Base-by-base conservation (phyloP, 23 tunicate species). In the Pegea sp. region DNA sequence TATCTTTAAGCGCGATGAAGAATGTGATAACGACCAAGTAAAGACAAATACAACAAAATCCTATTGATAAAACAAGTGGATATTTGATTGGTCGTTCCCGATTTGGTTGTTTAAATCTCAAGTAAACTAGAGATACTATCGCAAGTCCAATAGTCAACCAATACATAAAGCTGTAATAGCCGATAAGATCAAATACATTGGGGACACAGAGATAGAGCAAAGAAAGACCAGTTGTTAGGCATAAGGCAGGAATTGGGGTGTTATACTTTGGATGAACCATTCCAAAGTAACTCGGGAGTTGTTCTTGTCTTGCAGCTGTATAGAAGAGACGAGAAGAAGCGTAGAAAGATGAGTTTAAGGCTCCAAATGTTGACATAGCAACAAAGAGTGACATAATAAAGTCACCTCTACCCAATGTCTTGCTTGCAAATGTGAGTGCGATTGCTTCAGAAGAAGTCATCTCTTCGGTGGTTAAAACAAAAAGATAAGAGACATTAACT, bases 291-390 rank as follows among this genome's bases (percentile, higher is more conserved):
- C 69, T 68, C 3, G 96, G 96, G 19, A 86, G 57, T 31, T 86
- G 96, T 5, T 77, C 77, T 64, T 86, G 86, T 20, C 96, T 57
- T 11, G 96, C 81, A 54, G 77, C 96, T 33, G 70, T 75, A 52
- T 65, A 72, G 32, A 86, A 86, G 42, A 86, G 48, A 13, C 96
- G 68, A 19, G 84, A 72, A 1, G 96, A 86, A 2, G 86, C 96
- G 86, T 44, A n/a, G n/a, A n/a, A n/a, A n/a, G n/a, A n/a, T n/a
- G n/a, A n/a, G n/a, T n/a, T n/a, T n/a, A n/a, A n/a, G 4, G 86
- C 86, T 18, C 96, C 96, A 63, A 74, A 86, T 4, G 84, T 72
- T 49, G 96, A 86, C 96, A 74, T 86, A 8, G 96, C 96, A 4
- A 86, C 96, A 58, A 68, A 66, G 29, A 86, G 51, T 1, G 96